Conservation (phyloP, 2,113 vertebrate species). For the Amazona guildingii region DNA sequence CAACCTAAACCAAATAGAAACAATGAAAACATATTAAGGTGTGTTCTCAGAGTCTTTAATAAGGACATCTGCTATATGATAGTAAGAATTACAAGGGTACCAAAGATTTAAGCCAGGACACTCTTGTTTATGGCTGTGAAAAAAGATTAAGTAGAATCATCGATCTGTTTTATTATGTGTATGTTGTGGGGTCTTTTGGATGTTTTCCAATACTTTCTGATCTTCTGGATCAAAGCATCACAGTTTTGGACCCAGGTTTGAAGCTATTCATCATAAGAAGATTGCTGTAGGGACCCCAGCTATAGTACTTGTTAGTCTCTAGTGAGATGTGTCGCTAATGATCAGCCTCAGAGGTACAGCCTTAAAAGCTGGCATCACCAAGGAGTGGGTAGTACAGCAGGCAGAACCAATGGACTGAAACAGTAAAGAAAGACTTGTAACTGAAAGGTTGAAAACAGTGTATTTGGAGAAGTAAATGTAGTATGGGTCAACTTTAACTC, state of each 20-base stretch:
- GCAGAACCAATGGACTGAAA: background rate
- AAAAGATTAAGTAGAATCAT: background rate
- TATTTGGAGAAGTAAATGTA: background rate
- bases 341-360: background rate
- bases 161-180: background rate
- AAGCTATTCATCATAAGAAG: background rate
- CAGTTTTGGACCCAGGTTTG: background rate
- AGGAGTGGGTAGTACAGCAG: background rate
- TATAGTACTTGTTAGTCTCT: background rate
- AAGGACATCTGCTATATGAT: background rate
- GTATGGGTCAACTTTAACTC: background rate
- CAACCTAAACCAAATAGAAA: background rate
- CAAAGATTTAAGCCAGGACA: background rate
- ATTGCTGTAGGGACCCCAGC: background rate
- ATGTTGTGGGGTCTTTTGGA: background rate
- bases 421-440: background rate
- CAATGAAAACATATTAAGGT: background rate
- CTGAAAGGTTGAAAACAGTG: background rate
- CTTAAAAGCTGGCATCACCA: background rate
- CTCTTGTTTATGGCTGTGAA: background rate
- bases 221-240: background rate
- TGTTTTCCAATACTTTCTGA: background rate
- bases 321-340: background rate
- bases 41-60: background rate
- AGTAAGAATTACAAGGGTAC: background rate